These are phyloP conservation scores for Crotophaga sulcirostris DNA, from an alignment of 2,113 vertebrate species.

Conservation along the genomic window DNA sequence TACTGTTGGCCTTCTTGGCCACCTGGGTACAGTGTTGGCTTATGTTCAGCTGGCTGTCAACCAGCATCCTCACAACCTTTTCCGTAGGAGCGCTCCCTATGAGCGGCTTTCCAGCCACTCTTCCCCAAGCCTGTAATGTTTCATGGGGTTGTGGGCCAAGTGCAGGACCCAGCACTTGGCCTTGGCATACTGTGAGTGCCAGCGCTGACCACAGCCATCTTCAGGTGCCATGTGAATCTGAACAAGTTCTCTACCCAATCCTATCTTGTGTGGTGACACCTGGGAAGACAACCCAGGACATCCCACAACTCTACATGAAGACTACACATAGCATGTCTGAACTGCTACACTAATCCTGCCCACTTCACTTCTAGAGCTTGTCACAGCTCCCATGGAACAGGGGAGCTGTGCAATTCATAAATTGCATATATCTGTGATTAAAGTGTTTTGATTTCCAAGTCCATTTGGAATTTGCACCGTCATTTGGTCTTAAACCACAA, in stretches of 20 bases:
- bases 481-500: background rate
- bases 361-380: background rate
- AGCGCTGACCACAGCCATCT: background rate
- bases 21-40: too few relatives aligned
- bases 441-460: background rate
- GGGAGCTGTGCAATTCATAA: background rate
- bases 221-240: background rate
- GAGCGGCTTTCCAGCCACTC: too few relatives aligned
- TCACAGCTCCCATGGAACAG: rapidly evolving
- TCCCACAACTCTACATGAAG: rapidly evolving
- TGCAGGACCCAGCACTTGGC: too few relatives aligned
- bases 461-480: background rate
- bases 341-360: background rate
- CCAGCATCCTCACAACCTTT: too few relatives aligned
- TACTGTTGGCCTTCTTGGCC: too few relatives aligned
- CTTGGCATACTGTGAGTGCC: background rate
- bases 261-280: background rate
- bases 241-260: background rate
- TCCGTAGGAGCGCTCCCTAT: too few relatives aligned
- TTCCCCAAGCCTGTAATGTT: too few relatives aligned
- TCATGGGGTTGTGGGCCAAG: too few relatives aligned
- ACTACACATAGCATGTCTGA: background rate
- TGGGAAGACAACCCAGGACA: background rate
- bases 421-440: background rate
- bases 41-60: too few relatives aligned